phyloP scores from a whole-genome alignment of 2,113 vertebrate species.

The Forbesichthys agassizii region DNA sequence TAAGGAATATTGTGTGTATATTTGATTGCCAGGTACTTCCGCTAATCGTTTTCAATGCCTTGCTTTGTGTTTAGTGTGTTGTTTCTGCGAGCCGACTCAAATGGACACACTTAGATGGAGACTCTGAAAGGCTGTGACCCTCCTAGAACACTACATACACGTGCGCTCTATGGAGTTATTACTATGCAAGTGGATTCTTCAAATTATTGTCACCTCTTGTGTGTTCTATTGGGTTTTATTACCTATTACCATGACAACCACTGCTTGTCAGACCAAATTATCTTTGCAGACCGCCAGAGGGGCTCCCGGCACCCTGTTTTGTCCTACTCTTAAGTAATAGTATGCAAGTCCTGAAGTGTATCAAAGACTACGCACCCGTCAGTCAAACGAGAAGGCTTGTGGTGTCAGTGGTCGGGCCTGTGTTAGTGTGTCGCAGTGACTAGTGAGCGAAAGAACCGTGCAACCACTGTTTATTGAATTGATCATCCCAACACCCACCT shows the following conservation, averaged over 20 bases:
- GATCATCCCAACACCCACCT: neutral
- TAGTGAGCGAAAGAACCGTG: neutral
- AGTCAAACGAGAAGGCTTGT: constrained; percentile 31
- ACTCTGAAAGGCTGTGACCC: constrained; percentile 54
- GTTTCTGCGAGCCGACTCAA: constrained; percentile 62
- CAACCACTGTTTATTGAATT: neutral
- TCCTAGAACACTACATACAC: constrained; percentile 70
- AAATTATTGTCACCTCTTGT: constrained; percentile 49
- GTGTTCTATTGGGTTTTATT: constrained; percentile 11
- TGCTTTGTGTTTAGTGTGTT: constrained; percentile 74
- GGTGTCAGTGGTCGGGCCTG: constrained; percentile 45
- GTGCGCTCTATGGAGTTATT: constrained; percentile 76
- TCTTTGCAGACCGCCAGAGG: neutral
- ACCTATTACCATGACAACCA: constrained; percentile 57
- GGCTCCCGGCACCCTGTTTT: neutral
- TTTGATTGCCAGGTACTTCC: constrained; percentile 82
- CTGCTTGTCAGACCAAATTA: constrained; percentile 63
- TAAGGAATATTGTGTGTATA: constrained; percentile 91
- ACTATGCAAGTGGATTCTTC: constrained; percentile 88
- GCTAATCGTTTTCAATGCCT: constrained; percentile 75
- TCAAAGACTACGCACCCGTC: constrained; percentile 50
- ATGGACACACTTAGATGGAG: constrained; percentile 50
- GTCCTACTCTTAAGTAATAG: constrained; percentile 26
- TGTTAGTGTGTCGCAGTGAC: constrained; percentile 55
- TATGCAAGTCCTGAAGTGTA: constrained; percentile 50